These are phyloP conservation scores for Ceratothoa steindachneri DNA, from an alignment of 2,888 invertebrate species.

Conservation along the genomic window DNA sequence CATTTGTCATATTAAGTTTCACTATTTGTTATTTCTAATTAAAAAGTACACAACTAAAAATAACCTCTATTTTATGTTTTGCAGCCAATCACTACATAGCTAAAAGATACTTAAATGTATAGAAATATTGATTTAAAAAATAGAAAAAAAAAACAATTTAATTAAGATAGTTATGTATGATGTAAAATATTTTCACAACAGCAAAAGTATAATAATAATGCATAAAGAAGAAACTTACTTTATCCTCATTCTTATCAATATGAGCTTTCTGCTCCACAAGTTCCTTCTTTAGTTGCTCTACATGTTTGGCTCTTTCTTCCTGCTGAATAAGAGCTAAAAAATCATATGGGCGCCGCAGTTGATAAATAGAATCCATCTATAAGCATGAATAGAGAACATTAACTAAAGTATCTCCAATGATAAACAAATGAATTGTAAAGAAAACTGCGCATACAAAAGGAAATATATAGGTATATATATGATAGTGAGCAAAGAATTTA, in stretches of 20 bases:
- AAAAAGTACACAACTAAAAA: too few species aligned
- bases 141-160: too few species aligned
- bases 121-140: too few species aligned
- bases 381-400: constrained; percentile 51
- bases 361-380: constrained; percentile 69
- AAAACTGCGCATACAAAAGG: background rate
- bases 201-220: too few species aligned
- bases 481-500: too few species aligned
- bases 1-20: too few species aligned
- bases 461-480: background rate
- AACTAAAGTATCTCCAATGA: constrained; percentile 11
- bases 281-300: constrained; percentile 63
- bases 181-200: too few species aligned
- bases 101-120: too few species aligned
- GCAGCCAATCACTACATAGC: too few species aligned
- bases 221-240: constrained; percentile 48
- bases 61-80: too few species aligned
- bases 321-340: constrained; percentile 71
- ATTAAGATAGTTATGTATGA: too few species aligned
- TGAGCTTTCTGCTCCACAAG: constrained; percentile 62
- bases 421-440: background rate
- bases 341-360: constrained; percentile 68
- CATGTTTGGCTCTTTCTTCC: constrained; percentile 64
- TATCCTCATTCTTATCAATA: constrained; percentile 60
- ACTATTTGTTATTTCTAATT: too few species aligned